phyloP scores from a whole-genome alignment of 2,113 vertebrate genomes.

The Epinephelus cyanopodus region DNA sequence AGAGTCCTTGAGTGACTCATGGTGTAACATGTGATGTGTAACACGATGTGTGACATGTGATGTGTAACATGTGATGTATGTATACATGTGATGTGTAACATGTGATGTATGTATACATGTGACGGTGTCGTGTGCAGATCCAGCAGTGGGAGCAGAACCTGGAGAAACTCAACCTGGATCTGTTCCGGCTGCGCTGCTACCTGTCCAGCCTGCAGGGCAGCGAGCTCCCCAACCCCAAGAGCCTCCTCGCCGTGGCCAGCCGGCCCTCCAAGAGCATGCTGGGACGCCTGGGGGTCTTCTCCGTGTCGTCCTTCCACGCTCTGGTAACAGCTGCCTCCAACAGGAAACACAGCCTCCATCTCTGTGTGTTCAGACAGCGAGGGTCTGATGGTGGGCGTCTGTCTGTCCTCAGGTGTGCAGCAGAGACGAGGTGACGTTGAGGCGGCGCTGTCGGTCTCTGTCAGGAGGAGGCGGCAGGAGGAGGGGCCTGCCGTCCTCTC shows the following conservation, averaged over 20 bases:
- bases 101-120: too few species aligned
- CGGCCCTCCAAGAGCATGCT: slow-evolving; percentile 91
- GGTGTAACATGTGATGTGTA: too few species aligned
- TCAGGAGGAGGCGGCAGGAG: slow-evolving; percentile 83
- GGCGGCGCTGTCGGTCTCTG: slow-evolving; percentile 86
- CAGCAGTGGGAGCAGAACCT: slow-evolving; percentile 97
- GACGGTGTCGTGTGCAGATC: slow-evolving; percentile 82
- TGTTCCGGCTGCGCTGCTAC: slow-evolving; percentile 94
- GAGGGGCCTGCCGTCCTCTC: slow-evolving; percentile 89
- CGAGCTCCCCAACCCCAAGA: slow-evolving; percentile 95
- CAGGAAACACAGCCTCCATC: neutral
- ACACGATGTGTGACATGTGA: too few species aligned
- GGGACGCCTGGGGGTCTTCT: slow-evolving; percentile 92
- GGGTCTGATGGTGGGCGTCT: neutral
- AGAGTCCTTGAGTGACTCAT: too few species aligned
- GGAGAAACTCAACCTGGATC: slow-evolving; percentile 94
- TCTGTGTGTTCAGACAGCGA: too few species aligned
- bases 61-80: too few species aligned
- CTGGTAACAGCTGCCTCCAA: slow-evolving; percentile 80
- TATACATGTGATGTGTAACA: too few species aligned
- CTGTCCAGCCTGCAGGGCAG: slow-evolving; percentile 94
- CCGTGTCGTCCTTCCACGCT: slow-evolving; percentile 94
- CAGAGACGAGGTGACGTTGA: slow-evolving; percentile 87
- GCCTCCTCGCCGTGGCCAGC: slow-evolving; percentile 90
- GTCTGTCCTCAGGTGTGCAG: slow-evolving; percentile 88